Percentiles rank a stretch among this genome's conserved stretches.
Conservation (phyloP, 2,888 invertebrate genomes). For the Cataglyphis altisquamis region DNA sequence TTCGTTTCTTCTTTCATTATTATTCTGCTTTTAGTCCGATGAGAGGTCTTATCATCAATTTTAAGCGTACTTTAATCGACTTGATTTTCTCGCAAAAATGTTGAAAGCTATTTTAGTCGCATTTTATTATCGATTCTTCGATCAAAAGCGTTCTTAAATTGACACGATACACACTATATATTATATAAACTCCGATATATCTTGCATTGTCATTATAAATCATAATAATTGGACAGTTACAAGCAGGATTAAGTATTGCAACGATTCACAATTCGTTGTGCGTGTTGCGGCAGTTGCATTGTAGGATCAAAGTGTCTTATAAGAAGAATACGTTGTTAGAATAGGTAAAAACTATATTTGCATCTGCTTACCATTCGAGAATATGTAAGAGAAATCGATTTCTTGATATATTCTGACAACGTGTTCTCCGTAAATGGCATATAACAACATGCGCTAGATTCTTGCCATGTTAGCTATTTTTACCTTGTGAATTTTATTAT, state of each 20-base stretch:
- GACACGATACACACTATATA: neutral
- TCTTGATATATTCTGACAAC: constrained; percentile 46
- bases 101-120: neutral
- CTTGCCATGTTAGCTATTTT: neutral
- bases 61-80: neutral
- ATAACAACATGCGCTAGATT: constrained; percentile 22
- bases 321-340: constrained; percentile 31
- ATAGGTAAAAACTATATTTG: constrained; percentile 38
- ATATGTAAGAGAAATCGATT: constrained; percentile 54
- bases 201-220: neutral
- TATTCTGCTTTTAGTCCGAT: neutral
- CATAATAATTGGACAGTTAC: constrained; percentile 21
- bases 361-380: constrained; percentile 37
- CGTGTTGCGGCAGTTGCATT: neutral
- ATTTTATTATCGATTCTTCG: neutral
- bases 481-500: neutral
- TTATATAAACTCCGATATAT: neutral
- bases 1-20: neutral
- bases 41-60: neutral
- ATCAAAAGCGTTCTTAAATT: neutral
- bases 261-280: neutral
- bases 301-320: constrained; percentile 18
- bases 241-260: neutral
- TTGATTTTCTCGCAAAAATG: neutral
- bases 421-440: constrained; percentile 21